phyloP scores from a whole-genome alignment of 2,888 invertebrate genomes.

The Spilarctia lutea region DNA sequence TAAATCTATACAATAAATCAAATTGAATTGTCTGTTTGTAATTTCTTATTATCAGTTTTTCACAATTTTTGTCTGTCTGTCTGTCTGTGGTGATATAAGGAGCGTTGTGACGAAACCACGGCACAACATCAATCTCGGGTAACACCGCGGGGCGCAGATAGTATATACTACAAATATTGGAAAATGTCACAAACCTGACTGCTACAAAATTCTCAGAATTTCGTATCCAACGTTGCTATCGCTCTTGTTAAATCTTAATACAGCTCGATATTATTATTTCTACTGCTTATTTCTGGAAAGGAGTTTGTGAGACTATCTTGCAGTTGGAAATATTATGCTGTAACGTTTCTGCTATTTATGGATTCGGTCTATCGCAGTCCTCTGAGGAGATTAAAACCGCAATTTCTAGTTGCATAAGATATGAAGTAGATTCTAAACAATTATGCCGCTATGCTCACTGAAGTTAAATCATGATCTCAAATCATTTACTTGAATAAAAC shows the following conservation, averaged over 20 bases:
- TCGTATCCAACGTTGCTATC: not conserved
- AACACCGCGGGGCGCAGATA: no score
- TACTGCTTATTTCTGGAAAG: not conserved
- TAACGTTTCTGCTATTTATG: not conserved
- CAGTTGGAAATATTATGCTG: not conserved
- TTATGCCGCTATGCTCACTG: not conserved
- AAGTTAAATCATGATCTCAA: not conserved
- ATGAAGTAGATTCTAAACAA: not conserved
- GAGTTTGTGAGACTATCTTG: not conserved
- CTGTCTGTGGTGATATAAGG: no score
- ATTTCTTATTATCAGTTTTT: no score
- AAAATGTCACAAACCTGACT: no score
- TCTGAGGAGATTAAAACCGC: slow-evolving; percentile 7
- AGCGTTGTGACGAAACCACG: no score
- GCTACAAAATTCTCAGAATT: not conserved
- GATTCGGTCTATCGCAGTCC: not conserved
- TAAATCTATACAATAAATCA: no score
- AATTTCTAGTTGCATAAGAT: not conserved
- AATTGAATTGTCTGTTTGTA: no score
- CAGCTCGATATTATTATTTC: not conserved
- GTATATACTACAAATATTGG: no score
- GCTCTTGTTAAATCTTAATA: not conserved
- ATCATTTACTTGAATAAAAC: no score
- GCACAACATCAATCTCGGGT: no score
- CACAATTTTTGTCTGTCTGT: no score